Evolutionary conservation across 2,797 vertebrate genomes (phyloP).

Genomic region (Intellagama lesueurii): DNA sequence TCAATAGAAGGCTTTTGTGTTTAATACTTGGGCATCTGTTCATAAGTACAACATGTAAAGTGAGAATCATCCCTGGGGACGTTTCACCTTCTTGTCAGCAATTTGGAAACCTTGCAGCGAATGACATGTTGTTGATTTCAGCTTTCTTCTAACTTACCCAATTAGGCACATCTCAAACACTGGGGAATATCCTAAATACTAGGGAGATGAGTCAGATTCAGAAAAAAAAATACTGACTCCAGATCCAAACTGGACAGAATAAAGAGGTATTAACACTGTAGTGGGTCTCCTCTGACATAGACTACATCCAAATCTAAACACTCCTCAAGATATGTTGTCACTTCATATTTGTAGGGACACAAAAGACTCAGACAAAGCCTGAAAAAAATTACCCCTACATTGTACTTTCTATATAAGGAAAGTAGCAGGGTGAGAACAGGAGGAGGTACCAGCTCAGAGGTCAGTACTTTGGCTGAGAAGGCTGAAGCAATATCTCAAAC

Average conservation of each 20-base stretch:
- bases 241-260: not conserved
- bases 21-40: not conserved
- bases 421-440: too few species aligned
- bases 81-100: not conserved
- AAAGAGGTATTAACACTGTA: not conserved
- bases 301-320: not conserved
- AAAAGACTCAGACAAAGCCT: not conserved
- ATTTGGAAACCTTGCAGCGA: slow-evolving; percentile 35
- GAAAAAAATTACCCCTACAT: too few species aligned
- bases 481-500: too few species aligned
- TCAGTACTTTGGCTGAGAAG: too few species aligned
- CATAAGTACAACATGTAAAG: not conserved
- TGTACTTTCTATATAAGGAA: too few species aligned
- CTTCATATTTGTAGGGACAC: not conserved
- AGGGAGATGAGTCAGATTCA: not conserved
- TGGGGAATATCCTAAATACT: slow-evolving; percentile 46
- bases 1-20: not conserved
- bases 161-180: slow-evolving; percentile 47
- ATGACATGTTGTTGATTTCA: slow-evolving; percentile 37
- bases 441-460: too few species aligned
- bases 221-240: not conserved
- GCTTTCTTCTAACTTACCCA: slow-evolving; percentile 51
- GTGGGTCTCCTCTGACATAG: not conserved
- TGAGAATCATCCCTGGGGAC: not conserved
- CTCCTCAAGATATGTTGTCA: not conserved